Conservation (phyloP, 2,888 invertebrate genomes). For the Lasioglossum oenotherae region DNA sequence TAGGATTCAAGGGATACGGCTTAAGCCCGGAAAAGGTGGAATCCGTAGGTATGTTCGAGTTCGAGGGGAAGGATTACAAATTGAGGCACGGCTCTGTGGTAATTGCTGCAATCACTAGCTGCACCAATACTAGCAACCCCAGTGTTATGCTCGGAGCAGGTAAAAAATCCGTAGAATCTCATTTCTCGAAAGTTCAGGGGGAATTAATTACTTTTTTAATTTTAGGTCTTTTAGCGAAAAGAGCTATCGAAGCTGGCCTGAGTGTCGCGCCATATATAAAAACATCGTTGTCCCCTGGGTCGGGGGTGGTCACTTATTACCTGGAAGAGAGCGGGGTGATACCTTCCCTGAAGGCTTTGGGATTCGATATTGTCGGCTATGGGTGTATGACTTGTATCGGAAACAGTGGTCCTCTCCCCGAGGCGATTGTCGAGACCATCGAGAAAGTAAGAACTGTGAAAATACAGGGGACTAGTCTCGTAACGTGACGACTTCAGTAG, state of each 20-base stretch:
- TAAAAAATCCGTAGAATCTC: constrained; percentile 73
- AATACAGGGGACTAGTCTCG: too few relatives aligned
- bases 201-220: not conserved
- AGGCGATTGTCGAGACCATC: constrained; percentile 85
- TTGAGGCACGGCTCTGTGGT: constrained; percentile 96
- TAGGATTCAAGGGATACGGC: constrained; percentile 97
- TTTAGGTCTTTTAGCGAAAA: constrained; percentile 94
- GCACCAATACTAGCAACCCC: constrained; percentile 99
- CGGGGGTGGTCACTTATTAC: constrained; percentile 97
- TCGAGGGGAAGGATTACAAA: constrained; percentile 91
- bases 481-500: too few relatives aligned
- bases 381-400: constrained; percentile 99
- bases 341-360: constrained; percentile 93
- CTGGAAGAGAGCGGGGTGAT: constrained; percentile 95
- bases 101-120: constrained; percentile 98
- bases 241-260: constrained; percentile 96
- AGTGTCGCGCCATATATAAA: constrained; percentile 97
- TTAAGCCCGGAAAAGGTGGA: constrained; percentile 88
- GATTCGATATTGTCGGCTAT: constrained; percentile 98
- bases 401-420: constrained; percentile 97
- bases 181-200: not conserved
- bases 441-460: constrained; percentile 74
- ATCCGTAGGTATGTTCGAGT: constrained; percentile 90
- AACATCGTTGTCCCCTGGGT: constrained; percentile 98
- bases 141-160: constrained; percentile 99